Percentiles rank a stretch among this genome's conserved stretches.
phyloP scores from a whole-genome alignment of 2,888 invertebrate species.

The Polymixis lichenea region DNA sequence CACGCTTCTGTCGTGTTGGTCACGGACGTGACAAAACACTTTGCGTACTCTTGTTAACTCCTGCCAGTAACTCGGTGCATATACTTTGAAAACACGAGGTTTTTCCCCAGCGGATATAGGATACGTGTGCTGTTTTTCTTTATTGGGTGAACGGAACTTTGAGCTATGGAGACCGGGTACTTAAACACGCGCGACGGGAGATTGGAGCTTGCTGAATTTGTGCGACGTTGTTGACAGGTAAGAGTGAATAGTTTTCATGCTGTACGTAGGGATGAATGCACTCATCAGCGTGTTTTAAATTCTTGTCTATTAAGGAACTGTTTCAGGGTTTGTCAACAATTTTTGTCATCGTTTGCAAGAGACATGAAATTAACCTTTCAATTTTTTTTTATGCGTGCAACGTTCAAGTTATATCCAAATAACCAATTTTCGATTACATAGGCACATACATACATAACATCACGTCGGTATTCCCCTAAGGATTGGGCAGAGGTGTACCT shows the following conservation, averaged over 20 bases:
- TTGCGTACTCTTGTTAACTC: slow-evolving; percentile 64
- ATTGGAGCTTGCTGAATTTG: slow-evolving; percentile 18
- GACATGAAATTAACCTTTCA: neutral
- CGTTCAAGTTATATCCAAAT: neutral
- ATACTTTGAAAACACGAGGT: slow-evolving; percentile 48
- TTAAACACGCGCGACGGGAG: slow-evolving; percentile 44
- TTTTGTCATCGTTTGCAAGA: neutral
- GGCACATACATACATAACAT: neutral
- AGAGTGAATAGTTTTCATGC: slow-evolving; percentile 4
- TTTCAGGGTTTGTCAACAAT: neutral
- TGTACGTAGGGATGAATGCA: neutral
- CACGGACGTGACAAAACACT: slow-evolving; percentile 81
- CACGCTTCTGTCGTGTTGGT: slow-evolving; percentile 82
- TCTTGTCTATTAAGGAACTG: neutral
- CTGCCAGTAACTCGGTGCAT: slow-evolving; percentile 36
- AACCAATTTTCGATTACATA: neutral
- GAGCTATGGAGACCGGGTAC: slow-evolving; percentile 22
- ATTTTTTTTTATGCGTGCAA: neutral
- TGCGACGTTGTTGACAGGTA: slow-evolving; percentile 17
- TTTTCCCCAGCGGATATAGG: slow-evolving; percentile 46
- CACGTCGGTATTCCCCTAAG: neutral
- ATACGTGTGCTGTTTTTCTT: slow-evolving; percentile 52
- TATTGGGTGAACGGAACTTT: slow-evolving; percentile 38
- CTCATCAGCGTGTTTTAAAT: neutral
- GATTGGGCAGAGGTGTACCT: neutral